Evolutionary conservation across 2,797 vertebrate genomes (phyloP).

Genomic region (Eulemur albifrons): DNA sequence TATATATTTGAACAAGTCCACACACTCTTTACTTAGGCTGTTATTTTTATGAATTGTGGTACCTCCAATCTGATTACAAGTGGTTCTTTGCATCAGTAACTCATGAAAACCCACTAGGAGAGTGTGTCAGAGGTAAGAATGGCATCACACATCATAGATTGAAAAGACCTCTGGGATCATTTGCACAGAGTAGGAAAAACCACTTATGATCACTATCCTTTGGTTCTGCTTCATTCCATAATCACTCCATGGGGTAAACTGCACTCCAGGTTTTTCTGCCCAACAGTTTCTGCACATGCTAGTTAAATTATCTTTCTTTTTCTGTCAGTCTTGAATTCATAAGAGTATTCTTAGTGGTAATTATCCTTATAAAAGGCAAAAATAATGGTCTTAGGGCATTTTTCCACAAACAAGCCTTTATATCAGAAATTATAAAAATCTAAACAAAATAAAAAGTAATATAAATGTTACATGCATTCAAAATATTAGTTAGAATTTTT

Average conservation of each 20-base stretch:
- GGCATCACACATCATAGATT: background rate
- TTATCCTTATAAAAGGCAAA: conserved; percentile 44
- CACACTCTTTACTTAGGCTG: background rate
- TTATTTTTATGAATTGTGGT: conserved; percentile 40
- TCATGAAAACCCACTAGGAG: background rate
- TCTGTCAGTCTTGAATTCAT: conserved; percentile 34
- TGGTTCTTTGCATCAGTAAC: background rate
- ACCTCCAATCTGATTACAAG: background rate
- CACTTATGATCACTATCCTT: background rate
- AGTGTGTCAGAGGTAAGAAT: background rate
- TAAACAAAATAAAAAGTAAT: conserved; percentile 31
- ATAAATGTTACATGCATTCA: conserved; percentile 4
- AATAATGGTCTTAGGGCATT: background rate
- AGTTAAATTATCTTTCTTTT: conserved; percentile 44
- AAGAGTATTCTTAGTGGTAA: conserved; percentile 39
- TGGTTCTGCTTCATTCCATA: conserved; percentile 46
- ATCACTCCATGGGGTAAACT: background rate
- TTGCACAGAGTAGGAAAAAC: background rate
- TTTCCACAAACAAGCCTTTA: conserved; percentile 8
- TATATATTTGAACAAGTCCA: background rate
- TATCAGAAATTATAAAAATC: conserved; percentile 24
- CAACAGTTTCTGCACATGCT: background rate
- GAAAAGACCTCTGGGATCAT: conserved; percentile 34
- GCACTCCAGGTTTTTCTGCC: background rate
- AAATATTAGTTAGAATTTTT: background rate